A percentile compares a stretch with the other conserved stretches of the same genome.
These are phyloP conservation scores for Megatriorchis doriae DNA, from an alignment of 2,113 vertebrate genomes.

Conservation along the genomic window DNA sequence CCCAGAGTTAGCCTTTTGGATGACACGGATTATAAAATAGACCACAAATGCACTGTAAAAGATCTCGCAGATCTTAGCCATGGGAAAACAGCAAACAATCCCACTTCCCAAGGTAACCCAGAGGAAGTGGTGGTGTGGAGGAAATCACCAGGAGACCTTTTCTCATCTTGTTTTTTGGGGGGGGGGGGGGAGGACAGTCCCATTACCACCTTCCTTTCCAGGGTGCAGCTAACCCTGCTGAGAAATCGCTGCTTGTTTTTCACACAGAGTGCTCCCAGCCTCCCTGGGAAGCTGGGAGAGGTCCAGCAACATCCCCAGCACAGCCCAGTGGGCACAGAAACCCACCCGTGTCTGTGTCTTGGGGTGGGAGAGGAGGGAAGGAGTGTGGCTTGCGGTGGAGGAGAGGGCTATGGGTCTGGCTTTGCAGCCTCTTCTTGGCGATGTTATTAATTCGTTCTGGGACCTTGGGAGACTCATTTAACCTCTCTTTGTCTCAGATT, in stretches of 20 bases:
- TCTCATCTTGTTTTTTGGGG: neutral
- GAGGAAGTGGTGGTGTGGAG: constrained; percentile 10
- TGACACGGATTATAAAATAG: neutral
- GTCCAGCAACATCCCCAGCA: neutral
- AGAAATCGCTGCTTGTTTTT: neutral
- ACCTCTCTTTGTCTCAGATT: constrained; percentile 64
- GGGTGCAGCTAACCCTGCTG: neutral
- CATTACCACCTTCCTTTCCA: neutral
- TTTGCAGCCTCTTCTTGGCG: neutral
- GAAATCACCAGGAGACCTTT: neutral
- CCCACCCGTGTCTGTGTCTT: rapidly evolving
- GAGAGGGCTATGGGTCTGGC: neutral
- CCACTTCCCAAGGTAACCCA: constrained; percentile 18
- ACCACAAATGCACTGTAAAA: neutral
- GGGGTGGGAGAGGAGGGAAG: neutral
- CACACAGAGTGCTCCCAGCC: neutral
- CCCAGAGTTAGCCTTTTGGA: neutral
- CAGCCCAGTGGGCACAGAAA: neutral
- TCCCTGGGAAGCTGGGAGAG: neutral
- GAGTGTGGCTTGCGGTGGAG: neutral
- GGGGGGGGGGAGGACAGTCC: neutral
- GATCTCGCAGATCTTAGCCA: neutral
- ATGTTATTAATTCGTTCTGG: constrained; percentile 56
- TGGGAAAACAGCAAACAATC: constrained; percentile 30
- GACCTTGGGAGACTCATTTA: constrained; percentile 56